Evolutionary conservation across 2,797 vertebrate species (phyloP).

Genomic region (Helarctos malayanus): DNA sequence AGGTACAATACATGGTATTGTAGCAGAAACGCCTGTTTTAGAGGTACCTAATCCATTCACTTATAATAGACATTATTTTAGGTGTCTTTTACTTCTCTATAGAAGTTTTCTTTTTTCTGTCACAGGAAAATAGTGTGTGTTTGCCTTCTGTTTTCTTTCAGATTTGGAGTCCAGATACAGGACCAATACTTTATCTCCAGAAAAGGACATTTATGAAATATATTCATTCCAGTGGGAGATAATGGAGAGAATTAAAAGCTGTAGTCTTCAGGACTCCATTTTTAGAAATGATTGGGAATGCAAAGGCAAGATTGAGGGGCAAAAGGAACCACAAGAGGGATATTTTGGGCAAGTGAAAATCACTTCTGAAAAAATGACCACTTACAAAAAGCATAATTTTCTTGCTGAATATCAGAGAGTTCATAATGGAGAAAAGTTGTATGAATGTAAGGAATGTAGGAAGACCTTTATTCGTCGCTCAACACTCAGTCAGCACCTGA

Average conservation of each 20-base stretch:
- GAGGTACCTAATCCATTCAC: not conserved
- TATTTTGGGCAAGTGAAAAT: slow-evolving; percentile 65
- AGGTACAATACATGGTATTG: not conserved
- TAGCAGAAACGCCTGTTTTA: slow-evolving; percentile 16
- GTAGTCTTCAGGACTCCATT: slow-evolving; percentile 53
- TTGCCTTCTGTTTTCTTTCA: slow-evolving; percentile 78
- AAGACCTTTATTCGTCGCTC: slow-evolving; percentile 82
- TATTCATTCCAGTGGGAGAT: slow-evolving; percentile 77
- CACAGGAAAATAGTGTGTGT: slow-evolving; percentile 17
- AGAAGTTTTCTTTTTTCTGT: slow-evolving; percentile 26
- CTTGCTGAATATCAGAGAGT: slow-evolving; percentile 77
- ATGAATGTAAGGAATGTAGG: slow-evolving; percentile 83
- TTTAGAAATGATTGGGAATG: slow-evolving; percentile 68
- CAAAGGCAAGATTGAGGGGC: slow-evolving; percentile 56
- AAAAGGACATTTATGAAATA: slow-evolving; percentile 78
- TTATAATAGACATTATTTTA: slow-evolving; percentile 53
- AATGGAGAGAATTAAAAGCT: slow-evolving; percentile 77
- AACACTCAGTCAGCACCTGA: slow-evolving; percentile 81
- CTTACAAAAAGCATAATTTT: slow-evolving; percentile 74
- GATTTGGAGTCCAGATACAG: slow-evolving; percentile 75
- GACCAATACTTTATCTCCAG: slow-evolving; percentile 63
- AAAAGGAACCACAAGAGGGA: slow-evolving; percentile 46
- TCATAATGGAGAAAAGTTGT: slow-evolving; percentile 82
- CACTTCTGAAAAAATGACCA: slow-evolving; percentile 61
- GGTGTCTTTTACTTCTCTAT: slow-evolving; percentile 9